Evolutionary conservation across 2,888 invertebrate genomes (phyloP).

Genomic region (Dicyrtoma fusca): DNA sequence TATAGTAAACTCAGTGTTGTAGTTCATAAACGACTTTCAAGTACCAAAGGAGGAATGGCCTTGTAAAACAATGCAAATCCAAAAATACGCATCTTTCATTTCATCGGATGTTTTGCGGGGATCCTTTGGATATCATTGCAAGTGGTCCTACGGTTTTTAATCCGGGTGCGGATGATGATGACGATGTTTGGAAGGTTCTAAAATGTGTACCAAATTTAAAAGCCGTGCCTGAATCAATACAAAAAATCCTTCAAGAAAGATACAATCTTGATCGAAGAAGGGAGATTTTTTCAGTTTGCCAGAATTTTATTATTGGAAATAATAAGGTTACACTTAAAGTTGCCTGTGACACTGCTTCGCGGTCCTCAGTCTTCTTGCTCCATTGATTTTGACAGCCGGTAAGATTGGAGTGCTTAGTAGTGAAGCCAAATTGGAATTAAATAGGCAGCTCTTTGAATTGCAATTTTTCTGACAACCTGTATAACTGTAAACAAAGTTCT

Average conservation of each 20-base stretch:
- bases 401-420: slow-evolving; percentile 77
- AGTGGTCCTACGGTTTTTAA: slow-evolving; percentile 87
- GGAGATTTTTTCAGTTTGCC: slow-evolving; percentile 60
- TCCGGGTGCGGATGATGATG: slow-evolving; percentile 65
- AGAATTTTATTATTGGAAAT: slow-evolving; percentile 74
- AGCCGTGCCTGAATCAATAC: neutral
- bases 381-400: slow-evolving; percentile 69
- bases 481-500: neutral
- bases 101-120: slow-evolving; percentile 91
- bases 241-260: neutral
- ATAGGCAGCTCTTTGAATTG: slow-evolving; percentile 62
- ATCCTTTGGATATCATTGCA: slow-evolving; percentile 86
- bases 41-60: slow-evolving; percentile 79
- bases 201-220: slow-evolving; percentile 23
- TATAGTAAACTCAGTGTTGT: slow-evolving; percentile 79
- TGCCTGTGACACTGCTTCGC: slow-evolving; percentile 65
- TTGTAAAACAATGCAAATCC: slow-evolving; percentile 70
- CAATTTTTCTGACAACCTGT: slow-evolving; percentile 24
- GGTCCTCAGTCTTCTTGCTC: slow-evolving; percentile 63
- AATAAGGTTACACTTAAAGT: slow-evolving; percentile 71
- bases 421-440: slow-evolving; percentile 67
- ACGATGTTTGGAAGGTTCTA: slow-evolving; percentile 59
- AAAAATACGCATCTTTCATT: slow-evolving; percentile 74
- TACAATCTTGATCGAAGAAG: neutral
- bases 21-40: slow-evolving; percentile 81